Conservation (phyloP, 37 sponge, comb jelly and placozoan genomes). For the Petrosia ficiformis region DNA sequence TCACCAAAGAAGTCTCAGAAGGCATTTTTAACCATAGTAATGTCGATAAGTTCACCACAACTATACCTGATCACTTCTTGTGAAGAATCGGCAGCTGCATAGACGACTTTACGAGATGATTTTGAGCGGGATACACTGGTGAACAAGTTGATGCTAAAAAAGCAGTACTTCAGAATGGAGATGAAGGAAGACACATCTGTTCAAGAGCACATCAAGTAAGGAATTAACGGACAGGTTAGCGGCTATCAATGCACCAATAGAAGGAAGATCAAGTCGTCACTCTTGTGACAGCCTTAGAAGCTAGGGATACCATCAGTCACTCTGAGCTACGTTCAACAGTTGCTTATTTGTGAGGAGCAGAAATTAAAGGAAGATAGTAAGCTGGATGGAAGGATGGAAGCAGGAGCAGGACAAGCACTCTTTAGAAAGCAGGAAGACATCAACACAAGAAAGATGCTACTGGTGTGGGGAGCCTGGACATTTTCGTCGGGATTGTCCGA, state of each 20-base stretch:
- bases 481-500: constrained; percentile 18
- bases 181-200: constrained; percentile 4
- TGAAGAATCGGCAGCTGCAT: constrained; percentile 16
- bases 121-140: constrained; percentile 23
- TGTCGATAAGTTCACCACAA: constrained; percentile 11
- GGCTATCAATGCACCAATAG: not conserved
- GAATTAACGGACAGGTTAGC: not conserved
- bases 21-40: constrained; percentile 14
- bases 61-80: constrained; percentile 25
- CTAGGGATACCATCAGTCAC: constrained; percentile 40
- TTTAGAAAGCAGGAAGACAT: not conserved
- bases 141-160: constrained; percentile 19
- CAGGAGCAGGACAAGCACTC: constrained; percentile 22
- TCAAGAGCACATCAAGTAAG: not conserved
- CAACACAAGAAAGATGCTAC: constrained; percentile 15
- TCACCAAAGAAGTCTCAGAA: not conserved
- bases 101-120: constrained; percentile 9
- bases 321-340: constrained; percentile 33
- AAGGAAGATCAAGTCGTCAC: not conserved
- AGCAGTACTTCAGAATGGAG: constrained; percentile 14
- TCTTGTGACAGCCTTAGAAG: constrained; percentile 47
- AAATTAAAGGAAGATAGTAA: not conserved
- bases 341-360: constrained; percentile 41
- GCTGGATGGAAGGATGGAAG: not conserved
- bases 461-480: constrained; percentile 35